Evolutionary conservation across 1,140 invertebrate genomes (phyloP), one percentile per base, ranked within the genome.

Genomic region (Platyscapa corneri): DNA sequence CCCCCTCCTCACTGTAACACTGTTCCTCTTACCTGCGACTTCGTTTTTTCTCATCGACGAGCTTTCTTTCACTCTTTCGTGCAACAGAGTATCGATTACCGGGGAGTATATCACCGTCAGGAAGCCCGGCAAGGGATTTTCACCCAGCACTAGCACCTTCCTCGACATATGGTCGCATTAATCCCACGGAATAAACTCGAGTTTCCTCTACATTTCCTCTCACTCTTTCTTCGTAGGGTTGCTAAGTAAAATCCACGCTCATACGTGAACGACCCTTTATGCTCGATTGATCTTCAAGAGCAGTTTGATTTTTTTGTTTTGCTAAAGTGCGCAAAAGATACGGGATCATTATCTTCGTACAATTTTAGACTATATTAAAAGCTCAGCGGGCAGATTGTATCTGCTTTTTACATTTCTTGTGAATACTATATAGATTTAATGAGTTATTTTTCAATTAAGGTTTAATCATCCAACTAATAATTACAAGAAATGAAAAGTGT

Each of bases 71-170:
- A 6, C 46, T 30, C 67, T 70, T 30, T 10, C 7, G 64, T 74
- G 46, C 42, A 46, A 37, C 8, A 10, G 12, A 86, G 78, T 81
- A 86, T 86, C 82, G 86, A 86, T 86, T 86, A 84, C 75, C 39
- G 23, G 12, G 60, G n/a, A 53, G 84, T 87, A 53, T 79, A 83
- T 87, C 83, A 32, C 23, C 39, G 32, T 46, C 39, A 42, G n/a
- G 80, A 86, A 76, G 79, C 78, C 84, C 42, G 49, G 46, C 56
- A 75, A 86, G 46, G 27, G 79, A 81, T 81, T 76, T n/a, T 76
- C 84, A 39, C 39, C 30, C 53, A 32, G 10, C 34, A 70, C 42
- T 23, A 1, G 46, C 32, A 56, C 53, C 23, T 60, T 53, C 34
- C 81, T 53, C 46, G n/a, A 30, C 32, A 23, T 70, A 72, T 6